Conservation (phyloP, 53 echinoderm and acorn worm species). For the Mesocentrotus franciscanus region DNA sequence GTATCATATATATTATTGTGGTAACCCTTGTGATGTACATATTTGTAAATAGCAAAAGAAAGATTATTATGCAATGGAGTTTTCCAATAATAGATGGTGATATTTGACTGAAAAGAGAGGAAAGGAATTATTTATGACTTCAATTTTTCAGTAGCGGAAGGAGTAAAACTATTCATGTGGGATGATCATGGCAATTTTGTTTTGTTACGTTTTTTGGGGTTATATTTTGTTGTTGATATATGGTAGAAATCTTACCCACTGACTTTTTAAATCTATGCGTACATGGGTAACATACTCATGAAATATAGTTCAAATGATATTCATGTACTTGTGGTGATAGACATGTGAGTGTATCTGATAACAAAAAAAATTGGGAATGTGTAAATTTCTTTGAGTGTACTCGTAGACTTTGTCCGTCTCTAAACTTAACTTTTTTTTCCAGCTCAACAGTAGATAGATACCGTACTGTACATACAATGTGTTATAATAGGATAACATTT, state of each 20-base stretch:
- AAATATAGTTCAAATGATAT: not conserved
- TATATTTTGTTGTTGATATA: not conserved
- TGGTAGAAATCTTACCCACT: not conserved
- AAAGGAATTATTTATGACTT: conserved; percentile 53
- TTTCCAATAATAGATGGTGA: conserved; percentile 59
- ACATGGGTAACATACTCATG: conserved; percentile 12
- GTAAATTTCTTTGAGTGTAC: conserved; percentile 37
- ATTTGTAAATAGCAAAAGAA: conserved; percentile 59
- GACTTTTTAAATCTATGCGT: not conserved
- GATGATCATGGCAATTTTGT: conserved; percentile 47
- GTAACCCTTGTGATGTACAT: conserved; percentile 58
- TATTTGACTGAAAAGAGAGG: conserved; percentile 44
- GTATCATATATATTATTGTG: conserved; percentile 50
- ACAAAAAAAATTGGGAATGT: not conserved
- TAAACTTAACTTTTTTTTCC: conserved; percentile 42
- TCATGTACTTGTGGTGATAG: not conserved
- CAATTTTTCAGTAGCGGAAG: not conserved
- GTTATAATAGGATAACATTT: not conserved
- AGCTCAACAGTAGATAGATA: not conserved
- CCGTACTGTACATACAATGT: not conserved
- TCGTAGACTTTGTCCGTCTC: conserved; percentile 52
- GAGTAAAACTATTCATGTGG: conserved; percentile 21
- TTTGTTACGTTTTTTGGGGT: conserved; percentile 6
- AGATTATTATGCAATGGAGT: conserved; percentile 58
- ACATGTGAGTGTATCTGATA: not conserved